phyloP scores from a whole-genome alignment of 2,888 invertebrate species.

The Cistogaster globosa region DNA sequence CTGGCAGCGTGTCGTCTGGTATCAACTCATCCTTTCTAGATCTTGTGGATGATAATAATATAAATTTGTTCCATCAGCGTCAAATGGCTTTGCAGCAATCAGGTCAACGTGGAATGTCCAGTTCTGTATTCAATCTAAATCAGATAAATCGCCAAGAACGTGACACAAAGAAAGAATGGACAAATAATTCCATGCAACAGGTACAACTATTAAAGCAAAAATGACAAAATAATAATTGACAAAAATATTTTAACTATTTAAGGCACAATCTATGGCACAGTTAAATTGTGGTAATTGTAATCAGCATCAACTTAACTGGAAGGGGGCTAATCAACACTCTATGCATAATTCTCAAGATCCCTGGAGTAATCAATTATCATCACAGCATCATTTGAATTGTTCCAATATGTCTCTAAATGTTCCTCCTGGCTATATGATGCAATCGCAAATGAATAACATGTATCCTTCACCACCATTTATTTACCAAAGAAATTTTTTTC shows the following conservation, averaged over 20 bases:
- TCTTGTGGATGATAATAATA: conserved; percentile 81
- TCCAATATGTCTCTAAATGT: conserved; percentile 85
- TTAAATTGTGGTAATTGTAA: conserved; percentile 86
- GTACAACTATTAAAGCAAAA: conserved; percentile 78
- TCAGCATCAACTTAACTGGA: conserved; percentile 77
- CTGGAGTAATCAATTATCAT: conserved; percentile 78
- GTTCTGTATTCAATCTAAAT: conserved; percentile 85
- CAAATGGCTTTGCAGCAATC: conserved; percentile 73
- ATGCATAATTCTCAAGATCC: conserved; percentile 74
- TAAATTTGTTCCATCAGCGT: conserved; percentile 79
- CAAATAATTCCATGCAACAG: conserved; percentile 84
- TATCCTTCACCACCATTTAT: conserved; percentile 83
- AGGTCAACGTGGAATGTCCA: conserved; percentile 81
- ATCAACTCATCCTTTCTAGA: conserved; percentile 82
- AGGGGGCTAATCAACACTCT: conserved; percentile 44
- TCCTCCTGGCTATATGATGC: conserved; percentile 81
- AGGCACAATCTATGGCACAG: conserved; percentile 90
- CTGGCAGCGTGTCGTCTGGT: conserved; percentile 83
- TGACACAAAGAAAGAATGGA: conserved; percentile 76
- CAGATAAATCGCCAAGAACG: conserved; percentile 77
- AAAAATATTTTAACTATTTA: background rate
- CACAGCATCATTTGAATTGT: conserved; percentile 82
- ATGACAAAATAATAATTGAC: background rate
- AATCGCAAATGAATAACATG: conserved; percentile 76
- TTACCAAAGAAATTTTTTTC: conserved; percentile 80